Base-by-base conservation (phyloP, 2,888 invertebrate species). In the Megalurothrips usitatus region DNA sequence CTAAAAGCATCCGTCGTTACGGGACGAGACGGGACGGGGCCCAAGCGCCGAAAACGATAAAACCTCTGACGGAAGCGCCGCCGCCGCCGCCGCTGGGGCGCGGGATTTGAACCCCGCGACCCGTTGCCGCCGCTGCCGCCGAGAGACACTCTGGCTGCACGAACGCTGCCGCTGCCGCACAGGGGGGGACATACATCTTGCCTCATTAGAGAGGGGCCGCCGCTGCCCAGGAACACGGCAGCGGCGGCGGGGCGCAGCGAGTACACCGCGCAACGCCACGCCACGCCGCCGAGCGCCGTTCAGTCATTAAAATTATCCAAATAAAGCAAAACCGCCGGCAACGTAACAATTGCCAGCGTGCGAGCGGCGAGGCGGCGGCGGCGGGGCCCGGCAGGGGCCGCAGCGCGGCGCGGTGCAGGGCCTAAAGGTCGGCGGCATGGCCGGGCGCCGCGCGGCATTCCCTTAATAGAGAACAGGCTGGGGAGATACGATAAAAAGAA, bases 271-370 rank as follows among this genome's bases (percentile, higher is more conserved):
- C 52, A 1, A 1, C 52, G 52, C 12, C 52, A 3, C 68, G n/a
- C 68, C 23, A 8, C 68, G 10, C 63, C 63, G n/a, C 63, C 23
- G 23, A 23, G 11, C 0, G 68, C 68, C 26, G 68, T 75, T 23
- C 68, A 75, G 68, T 75, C 68, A 75, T 75, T 75, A 75, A 75
- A 75, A 75, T 75, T 75, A 75, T 23, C 68, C 68, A 75, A 75
- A 26, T 75, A 75, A 75, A 75, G 68, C 68, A 75, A 75, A 75
- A 75, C 23, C 23, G 49, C 58, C 19, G 19, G 58, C 58, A 19
- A 19, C 58, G 58, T 58, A 58, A 58, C 58, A 52, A 58, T 19
- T 58, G 58, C 58, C 34, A 43, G 34, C 34, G 34, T 43, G 6
- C 6, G 49, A 14, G 9, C 49, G 49, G 10, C 49, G 49, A 49